Evolutionary conservation across 1,140 invertebrate genomes (phyloP).

Genomic region (Microplitis mediator): DNA sequence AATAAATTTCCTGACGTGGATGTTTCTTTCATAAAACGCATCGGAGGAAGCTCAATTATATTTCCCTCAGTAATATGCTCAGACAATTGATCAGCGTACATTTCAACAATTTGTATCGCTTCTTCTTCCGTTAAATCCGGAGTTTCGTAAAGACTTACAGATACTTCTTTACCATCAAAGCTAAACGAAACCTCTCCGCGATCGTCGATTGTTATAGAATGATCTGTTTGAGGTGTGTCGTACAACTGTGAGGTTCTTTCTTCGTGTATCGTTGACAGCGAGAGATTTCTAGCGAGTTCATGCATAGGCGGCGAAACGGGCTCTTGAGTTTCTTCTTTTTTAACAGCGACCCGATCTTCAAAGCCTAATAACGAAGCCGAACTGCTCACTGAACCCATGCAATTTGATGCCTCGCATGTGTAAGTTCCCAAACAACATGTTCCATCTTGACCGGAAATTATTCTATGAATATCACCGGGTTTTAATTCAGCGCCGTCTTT

Average conservation of each 20-base stretch:
- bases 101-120: slow-evolving; percentile 88
- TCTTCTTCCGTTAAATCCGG: slow-evolving; percentile 90
- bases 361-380: slow-evolving; percentile 87
- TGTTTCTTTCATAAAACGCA: slow-evolving; percentile 87
- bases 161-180: slow-evolving; percentile 90
- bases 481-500: slow-evolving; percentile 89
- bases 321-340: slow-evolving; percentile 56
- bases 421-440: slow-evolving; percentile 91
- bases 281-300: slow-evolving; percentile 75
- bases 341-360: slow-evolving; percentile 60
- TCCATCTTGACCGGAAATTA: slow-evolving; percentile 86
- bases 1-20: slow-evolving; percentile 83
- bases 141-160: slow-evolving; percentile 88
- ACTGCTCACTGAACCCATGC: slow-evolving; percentile 88
- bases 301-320: slow-evolving; percentile 44
- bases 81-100: slow-evolving; percentile 90
- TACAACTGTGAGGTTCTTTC: slow-evolving; percentile 87
- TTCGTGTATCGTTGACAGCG: slow-evolving; percentile 88
- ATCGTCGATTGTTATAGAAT: slow-evolving; percentile 75
- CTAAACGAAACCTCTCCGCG: slow-evolving; percentile 86
- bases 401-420: slow-evolving; percentile 90
- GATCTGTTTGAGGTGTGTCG: slow-evolving; percentile 78
- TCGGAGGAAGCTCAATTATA: slow-evolving; percentile 84
- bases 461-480: slow-evolving; percentile 88
- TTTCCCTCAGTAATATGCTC: slow-evolving; percentile 88